phyloP scores from a whole-genome alignment of 2,888 invertebrate species.

The Sepiola atlantica region DNA sequence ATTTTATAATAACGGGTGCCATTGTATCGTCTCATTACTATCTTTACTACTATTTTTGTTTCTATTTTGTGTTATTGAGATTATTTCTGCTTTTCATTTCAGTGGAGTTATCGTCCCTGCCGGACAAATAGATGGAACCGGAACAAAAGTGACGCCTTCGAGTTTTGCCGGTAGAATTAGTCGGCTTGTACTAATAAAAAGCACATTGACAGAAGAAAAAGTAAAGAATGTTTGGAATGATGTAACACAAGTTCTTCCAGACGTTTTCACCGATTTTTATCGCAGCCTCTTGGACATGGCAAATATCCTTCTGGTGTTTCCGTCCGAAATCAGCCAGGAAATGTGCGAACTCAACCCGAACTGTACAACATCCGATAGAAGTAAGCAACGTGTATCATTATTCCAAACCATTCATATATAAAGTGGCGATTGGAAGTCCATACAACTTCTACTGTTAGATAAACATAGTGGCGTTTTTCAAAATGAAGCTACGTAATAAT shows the following conservation, averaged over 20 bases:
- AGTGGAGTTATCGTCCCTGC: background rate
- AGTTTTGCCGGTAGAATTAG: slow-evolving; percentile 11
- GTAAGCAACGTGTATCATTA: too few relatives aligned
- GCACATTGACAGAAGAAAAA: background rate
- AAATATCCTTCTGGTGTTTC: background rate
- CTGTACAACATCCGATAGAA: background rate
- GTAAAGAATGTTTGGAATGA: background rate
- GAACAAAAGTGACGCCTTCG: background rate
- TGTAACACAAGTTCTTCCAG: background rate
- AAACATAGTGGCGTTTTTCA: too few relatives aligned
- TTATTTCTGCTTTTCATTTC: background rate
- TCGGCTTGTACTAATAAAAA: background rate
- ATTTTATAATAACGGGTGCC: too few relatives aligned
- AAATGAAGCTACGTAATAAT: too few relatives aligned
- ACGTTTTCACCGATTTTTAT: background rate
- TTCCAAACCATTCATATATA: too few relatives aligned
- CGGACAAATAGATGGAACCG: background rate
- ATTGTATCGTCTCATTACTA: too few relatives aligned
- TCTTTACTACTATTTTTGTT: too few relatives aligned
- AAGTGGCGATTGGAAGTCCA: too few relatives aligned
- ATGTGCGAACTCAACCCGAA: slow-evolving; percentile 33
- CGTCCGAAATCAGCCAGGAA: background rate
- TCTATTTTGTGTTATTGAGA: background rate
- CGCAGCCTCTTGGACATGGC: background rate
- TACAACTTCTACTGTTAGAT: too few relatives aligned